phyloP scores from a whole-genome alignment of 2,113 vertebrate species.

The Myotis lucifugus region DNA sequence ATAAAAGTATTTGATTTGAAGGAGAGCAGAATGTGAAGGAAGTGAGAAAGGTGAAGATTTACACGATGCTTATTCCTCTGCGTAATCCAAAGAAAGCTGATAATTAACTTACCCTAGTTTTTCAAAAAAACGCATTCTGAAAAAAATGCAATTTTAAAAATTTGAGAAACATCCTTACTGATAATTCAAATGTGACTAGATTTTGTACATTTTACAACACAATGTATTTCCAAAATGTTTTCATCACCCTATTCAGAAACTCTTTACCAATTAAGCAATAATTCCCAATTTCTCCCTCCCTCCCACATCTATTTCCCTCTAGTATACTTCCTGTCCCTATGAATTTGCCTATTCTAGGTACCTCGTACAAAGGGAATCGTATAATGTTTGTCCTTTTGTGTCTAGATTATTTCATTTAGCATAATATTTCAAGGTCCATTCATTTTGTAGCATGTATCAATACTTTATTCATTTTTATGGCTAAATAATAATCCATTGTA shows the following conservation, averaged over 20 bases:
- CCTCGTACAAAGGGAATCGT: background rate
- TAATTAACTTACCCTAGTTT: background rate
- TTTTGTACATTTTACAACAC: background rate
- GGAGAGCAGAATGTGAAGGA: background rate
- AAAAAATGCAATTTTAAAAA: background rate
- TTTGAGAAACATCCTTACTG: background rate
- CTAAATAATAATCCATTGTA: background rate
- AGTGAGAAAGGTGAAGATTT: background rate
- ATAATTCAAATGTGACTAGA: background rate
- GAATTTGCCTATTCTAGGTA: background rate
- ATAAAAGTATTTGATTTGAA: background rate
- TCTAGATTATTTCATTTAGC: background rate
- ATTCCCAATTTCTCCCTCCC: background rate
- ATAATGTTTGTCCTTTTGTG: background rate
- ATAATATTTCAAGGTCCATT: background rate
- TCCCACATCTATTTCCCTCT: background rate
- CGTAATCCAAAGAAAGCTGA: background rate
- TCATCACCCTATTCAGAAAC: background rate
- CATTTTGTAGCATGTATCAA: background rate
- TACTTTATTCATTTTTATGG: background rate
- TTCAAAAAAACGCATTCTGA: background rate
- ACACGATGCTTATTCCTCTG: background rate
- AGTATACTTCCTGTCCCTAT: background rate
- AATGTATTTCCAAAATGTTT: background rate
- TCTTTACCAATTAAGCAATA: background rate